phyloP scores from a whole-genome alignment of 2,113 vertebrate genomes.

The Amazona vittata region DNA sequence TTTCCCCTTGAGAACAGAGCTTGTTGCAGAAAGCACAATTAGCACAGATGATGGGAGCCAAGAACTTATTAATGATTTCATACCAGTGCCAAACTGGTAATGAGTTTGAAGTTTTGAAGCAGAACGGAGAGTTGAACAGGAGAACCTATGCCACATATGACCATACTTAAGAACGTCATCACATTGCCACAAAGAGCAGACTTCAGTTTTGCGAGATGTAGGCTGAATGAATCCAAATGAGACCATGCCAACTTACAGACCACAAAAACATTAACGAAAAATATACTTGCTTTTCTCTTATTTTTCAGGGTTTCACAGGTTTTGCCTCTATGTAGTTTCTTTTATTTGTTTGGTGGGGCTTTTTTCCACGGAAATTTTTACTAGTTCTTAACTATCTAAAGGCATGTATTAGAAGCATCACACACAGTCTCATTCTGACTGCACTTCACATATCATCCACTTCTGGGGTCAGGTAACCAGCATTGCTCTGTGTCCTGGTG shows the following conservation, averaged over 20 bases:
- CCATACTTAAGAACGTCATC: not conserved
- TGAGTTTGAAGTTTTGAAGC: constrained; percentile 21
- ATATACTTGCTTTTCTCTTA: not conserved
- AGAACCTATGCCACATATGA: not conserved
- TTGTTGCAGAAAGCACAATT: constrained; percentile 33
- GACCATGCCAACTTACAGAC: not conserved
- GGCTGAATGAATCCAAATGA: not conserved
- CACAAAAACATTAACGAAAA: not conserved
- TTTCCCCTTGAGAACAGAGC: not conserved
- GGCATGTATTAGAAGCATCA: not conserved
- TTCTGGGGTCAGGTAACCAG: not conserved
- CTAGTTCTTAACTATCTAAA: not conserved
- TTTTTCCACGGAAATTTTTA: not conserved
- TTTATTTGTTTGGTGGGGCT: not conserved
- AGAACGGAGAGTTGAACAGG: not conserved
- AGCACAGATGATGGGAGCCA: not conserved
- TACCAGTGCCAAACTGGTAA: not conserved
- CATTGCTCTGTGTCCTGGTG: not conserved
- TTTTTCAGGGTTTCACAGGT: not conserved
- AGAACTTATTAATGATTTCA: constrained; percentile 31
- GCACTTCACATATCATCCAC: not conserved
- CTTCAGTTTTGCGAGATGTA: not conserved
- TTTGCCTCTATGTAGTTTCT: not conserved
- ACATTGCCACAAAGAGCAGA: not conserved
- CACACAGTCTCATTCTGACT: not conserved